These are phyloP conservation scores for Muscicapa adusta DNA, from an alignment of 2,113 vertebrate species.

Conservation along the genomic window DNA sequence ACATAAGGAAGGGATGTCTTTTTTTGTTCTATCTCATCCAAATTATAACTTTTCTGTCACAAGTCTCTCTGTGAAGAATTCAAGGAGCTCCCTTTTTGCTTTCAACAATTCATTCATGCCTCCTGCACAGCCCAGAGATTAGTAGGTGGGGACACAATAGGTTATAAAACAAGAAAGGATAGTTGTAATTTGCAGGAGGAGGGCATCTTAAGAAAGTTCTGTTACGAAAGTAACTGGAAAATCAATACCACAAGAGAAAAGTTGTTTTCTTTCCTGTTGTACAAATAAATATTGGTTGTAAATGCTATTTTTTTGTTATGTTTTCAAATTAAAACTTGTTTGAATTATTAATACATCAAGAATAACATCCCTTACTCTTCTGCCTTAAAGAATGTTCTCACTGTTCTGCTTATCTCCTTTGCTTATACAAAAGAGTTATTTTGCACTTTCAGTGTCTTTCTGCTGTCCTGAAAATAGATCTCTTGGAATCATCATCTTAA, in stretches of 20 bases:
- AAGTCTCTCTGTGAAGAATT: not conserved
- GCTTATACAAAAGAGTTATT: not conserved
- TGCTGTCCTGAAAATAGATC: not conserved
- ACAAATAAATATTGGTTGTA: accelerated
- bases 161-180: not conserved
- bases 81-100: not conserved
- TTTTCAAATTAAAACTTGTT: not conserved
- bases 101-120: not conserved
- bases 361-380: not conserved
- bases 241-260: not conserved
- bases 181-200: not conserved
- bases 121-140: not conserved
- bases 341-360: not conserved
- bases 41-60: not conserved
- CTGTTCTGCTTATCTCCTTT: not conserved
- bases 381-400: not conserved
- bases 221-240: not conserved
- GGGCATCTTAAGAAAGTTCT: not conserved
- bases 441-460: not conserved
- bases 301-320: not conserved
- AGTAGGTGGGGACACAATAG: not conserved
- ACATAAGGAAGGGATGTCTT: not conserved
- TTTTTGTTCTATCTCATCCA: not conserved
- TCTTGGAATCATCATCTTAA: not conserved
- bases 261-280: not conserved